A percentile compares a stretch with the other conserved stretches of the same genome.
phyloP scores from a whole-genome alignment of 2,113 vertebrate genomes.

The Semnopithecus entellus region DNA sequence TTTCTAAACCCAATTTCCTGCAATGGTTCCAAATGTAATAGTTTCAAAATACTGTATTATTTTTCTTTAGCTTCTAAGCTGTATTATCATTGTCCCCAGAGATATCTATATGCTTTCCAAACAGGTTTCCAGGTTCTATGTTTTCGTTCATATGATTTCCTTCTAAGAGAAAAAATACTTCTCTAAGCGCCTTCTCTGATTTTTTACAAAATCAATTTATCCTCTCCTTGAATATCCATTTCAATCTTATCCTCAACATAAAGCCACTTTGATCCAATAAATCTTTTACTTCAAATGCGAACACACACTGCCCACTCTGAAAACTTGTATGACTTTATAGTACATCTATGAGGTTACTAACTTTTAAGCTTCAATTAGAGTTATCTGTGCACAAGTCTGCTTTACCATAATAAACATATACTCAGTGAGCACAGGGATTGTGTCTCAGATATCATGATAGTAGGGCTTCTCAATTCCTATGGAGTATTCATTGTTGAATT shows the following conservation, averaged over 20 bases:
- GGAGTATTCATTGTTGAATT: neutral
- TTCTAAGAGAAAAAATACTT: neutral
- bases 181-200: accelerated
- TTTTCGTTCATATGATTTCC: neutral
- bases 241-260: neutral
- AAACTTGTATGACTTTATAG: neutral
- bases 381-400: neutral
- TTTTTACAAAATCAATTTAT: neutral
- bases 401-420: neutral
- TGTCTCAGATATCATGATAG: neutral
- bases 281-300: neutral
- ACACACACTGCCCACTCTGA: neutral
- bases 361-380: neutral
- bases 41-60: neutral
- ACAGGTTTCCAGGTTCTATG: neutral
- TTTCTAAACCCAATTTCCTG: neutral
- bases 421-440: neutral
- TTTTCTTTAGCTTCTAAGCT: neutral
- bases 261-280: neutral
- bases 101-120: neutral
- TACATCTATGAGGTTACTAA: neutral
- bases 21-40: neutral
- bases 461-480: neutral
- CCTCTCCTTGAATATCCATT: neutral
- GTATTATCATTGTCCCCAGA: neutral